Conservation (phyloP, 2,888 invertebrate genomes). For the Agrotis puta region DNA sequence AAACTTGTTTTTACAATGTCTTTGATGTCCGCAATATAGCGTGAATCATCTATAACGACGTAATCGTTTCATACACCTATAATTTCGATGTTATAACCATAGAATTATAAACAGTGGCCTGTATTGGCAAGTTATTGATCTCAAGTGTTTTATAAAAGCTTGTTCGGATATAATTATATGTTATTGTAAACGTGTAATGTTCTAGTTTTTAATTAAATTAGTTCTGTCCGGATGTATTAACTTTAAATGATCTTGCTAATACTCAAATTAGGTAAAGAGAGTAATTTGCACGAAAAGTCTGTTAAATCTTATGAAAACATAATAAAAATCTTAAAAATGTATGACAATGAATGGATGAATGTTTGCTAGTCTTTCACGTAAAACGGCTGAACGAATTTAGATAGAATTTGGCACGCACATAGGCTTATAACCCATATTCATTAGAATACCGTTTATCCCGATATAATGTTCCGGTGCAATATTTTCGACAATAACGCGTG, state of each 20-base stretch:
- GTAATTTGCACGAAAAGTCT: background rate
- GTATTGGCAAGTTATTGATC: constrained; percentile 30
- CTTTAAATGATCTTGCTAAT: constrained; percentile 5
- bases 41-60: constrained; percentile 1
- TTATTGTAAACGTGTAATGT: constrained; percentile 20
- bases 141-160: constrained; percentile 38
- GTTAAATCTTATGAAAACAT: too few species aligned
- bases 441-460: too few species aligned
- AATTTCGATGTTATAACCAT: constrained; percentile 46
- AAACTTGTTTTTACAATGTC: background rate
- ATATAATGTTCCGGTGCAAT: too few species aligned
- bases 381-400: too few species aligned
- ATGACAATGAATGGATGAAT: too few species aligned
- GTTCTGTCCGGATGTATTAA: constrained; percentile 24
- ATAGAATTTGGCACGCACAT: too few species aligned
- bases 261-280: background rate
- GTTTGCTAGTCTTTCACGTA: too few species aligned
- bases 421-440: too few species aligned
- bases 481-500: too few species aligned
- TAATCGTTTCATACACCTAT: constrained; percentile 2
- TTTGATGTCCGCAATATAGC: background rate
- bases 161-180: constrained; percentile 44
- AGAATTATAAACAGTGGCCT: constrained; percentile 31
- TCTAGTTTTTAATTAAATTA: constrained; percentile 24
- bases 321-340: too few species aligned